phyloP scores from a whole-genome alignment of 2,113 vertebrate genomes.

The Menura novaehollandiae region DNA sequence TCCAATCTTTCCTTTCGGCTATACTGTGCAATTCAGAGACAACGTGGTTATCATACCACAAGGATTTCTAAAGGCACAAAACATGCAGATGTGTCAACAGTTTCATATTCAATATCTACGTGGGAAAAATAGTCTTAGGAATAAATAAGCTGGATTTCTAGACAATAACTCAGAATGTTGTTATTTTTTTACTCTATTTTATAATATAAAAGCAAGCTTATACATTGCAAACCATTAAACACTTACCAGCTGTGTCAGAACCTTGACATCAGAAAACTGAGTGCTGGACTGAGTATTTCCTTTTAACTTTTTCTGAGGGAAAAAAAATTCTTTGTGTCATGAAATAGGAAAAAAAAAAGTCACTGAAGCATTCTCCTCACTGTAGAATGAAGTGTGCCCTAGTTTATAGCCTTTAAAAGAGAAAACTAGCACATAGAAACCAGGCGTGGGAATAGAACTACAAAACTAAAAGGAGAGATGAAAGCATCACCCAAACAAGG shows the following conservation, averaged over 20 bases:
- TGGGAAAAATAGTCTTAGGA: neutral
- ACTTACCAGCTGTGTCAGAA: conserved; percentile 84
- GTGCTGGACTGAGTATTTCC: conserved; percentile 44
- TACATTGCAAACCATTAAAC: neutral
- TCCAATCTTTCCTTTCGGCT: neutral
- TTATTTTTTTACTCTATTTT: neutral
- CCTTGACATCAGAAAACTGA: conserved; percentile 72
- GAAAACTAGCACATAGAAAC: neutral
- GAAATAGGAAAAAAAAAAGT: neutral
- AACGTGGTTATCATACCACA: neutral
- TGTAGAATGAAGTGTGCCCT: neutral
- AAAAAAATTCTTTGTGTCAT: neutral
- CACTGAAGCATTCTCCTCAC: neutral
- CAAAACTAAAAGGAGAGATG: neutral
- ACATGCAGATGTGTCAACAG: neutral
- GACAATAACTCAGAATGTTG: neutral
- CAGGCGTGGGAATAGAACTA: neutral
- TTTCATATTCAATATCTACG: neutral
- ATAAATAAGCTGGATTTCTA: neutral
- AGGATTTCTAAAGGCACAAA: neutral
- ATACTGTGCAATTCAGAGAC: neutral
- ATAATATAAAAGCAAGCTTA: neutral
- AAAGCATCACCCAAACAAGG: neutral
- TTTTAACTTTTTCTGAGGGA: conserved; percentile 79
- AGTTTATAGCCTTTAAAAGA: neutral